Base-by-base conservation (phyloP, 2,113 vertebrate species). In the Mola mola region DNA sequence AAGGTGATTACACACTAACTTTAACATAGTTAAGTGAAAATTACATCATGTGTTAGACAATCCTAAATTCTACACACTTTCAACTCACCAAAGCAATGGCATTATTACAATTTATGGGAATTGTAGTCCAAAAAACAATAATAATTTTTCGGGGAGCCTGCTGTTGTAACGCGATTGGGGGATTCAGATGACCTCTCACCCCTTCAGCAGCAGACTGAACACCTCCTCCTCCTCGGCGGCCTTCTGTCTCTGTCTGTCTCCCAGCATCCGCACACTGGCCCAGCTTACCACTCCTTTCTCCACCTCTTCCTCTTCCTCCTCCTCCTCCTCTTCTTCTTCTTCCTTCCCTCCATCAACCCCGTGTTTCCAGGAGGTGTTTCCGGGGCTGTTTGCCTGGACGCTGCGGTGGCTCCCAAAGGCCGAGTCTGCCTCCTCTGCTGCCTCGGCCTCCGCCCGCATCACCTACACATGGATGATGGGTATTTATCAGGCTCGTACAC, bases 321-420 rank as follows among this genome's bases (percentile, higher is more conserved):
- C 63, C 13, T 55, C 70, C 28, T 43, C 38, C 12, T 46, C 44
- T 25, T 36, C 74, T 2, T 66, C 48, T 3, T 49, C 47, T 16
- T 59, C 55, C 38, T 10, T 69, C 2, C 44, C 53, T 8, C 57
- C 70, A 49, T 42, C 33, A 50, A 72, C 4, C 3, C 28, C 11
- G 9, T 34, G 33, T 25, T 70, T 78, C 0, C 44, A 48, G 4
- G 53, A 61, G 24, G 46, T 37, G 3, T 79, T 38, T 0, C 65
- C 58, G 0, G 56, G 82, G 52, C 76, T 90, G 0, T 88, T 93
- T 38, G 82, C 94, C 15, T 85, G 80, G 0, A 93, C 89, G 40
- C 93, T 95, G 26, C 90, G 93, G 76, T 95, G 93, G 56, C 94
- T 95, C 38, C 93, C 92, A 3, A 98, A 96, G 4, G 94, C 95